A percentile compares a stretch with the other conserved stretches of the same genome.
Conservation (phyloP, 2,888 invertebrate genomes). For the Temnothorax unifasciatus region DNA sequence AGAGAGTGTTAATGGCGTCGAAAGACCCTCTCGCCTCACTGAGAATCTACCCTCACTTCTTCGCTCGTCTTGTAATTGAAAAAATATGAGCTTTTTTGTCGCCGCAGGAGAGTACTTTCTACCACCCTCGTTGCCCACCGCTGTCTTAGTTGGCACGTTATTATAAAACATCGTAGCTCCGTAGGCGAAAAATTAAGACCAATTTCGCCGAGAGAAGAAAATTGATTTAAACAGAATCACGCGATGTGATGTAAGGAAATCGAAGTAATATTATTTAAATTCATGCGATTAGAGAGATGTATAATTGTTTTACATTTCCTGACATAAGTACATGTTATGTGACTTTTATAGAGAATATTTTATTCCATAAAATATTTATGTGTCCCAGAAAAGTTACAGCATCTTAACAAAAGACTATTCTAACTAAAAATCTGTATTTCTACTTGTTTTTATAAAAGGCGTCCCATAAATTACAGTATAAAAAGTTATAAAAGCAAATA, state of each 20-base stretch:
- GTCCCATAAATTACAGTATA: not conserved
- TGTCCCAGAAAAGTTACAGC: not conserved
- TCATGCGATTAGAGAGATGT: not conserved
- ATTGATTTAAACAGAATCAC: constrained; percentile 67
- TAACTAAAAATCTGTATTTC: not conserved
- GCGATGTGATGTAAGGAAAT: not conserved
- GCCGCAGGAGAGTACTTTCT: constrained; percentile 82
- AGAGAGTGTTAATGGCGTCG: constrained; percentile 82
- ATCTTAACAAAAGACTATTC: not conserved
- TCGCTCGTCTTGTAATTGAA: constrained; percentile 83
- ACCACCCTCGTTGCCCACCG: constrained; percentile 69
- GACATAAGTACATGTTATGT: not conserved
- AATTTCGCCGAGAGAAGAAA: constrained; percentile 50
- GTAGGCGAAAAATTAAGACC: constrained; percentile 68
- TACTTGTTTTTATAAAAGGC: not conserved
- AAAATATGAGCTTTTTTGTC: constrained; percentile 85
- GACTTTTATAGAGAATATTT: not conserved
- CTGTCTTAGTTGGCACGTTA: constrained; percentile 73
- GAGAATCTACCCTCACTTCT: constrained; percentile 76
- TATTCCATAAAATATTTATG: not conserved
- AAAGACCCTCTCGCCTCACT: constrained; percentile 75
- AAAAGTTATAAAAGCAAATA: not conserved
- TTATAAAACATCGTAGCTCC: constrained; percentile 74
- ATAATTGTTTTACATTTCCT: not conserved
- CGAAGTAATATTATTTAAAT: constrained; percentile 11